phyloP scores from a whole-genome alignment of 1,140 invertebrate genomes.

The Papilio machaon region DNA sequence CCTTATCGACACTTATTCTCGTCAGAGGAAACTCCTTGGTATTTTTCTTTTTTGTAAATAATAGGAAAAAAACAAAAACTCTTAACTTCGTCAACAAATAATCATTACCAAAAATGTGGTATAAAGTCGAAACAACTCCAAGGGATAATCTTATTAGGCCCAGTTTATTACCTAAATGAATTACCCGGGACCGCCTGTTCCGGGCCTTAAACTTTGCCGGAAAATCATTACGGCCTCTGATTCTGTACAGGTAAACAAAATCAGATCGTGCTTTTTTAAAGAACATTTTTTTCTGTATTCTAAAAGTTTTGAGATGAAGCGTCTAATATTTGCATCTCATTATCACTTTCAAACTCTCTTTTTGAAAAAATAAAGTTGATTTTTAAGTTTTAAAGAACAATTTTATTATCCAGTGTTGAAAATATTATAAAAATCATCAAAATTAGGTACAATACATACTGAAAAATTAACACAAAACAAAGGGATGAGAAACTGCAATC shows the following conservation, averaged over 20 bases:
- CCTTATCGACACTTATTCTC: too few species aligned
- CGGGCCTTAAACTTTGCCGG: conserved; percentile 15
- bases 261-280: not conserved
- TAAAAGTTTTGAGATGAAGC: not conserved
- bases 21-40: not conserved
- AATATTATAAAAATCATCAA: too few species aligned
- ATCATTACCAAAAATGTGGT: conserved; percentile 15
- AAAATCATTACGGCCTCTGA: not conserved
- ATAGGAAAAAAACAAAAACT: not conserved
- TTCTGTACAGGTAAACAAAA: conserved; percentile 5
- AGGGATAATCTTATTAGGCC: conserved; percentile 18
- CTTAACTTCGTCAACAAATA: conserved; percentile 2
- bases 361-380: not conserved
- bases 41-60: not conserved
- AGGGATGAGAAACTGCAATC: too few species aligned
- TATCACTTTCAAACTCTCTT: not conserved
- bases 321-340: conserved; percentile 17
- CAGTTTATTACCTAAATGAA: conserved; percentile 16
- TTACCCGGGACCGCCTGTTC: not conserved
- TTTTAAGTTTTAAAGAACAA: not conserved
- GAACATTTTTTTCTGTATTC: not conserved
- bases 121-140: conserved; percentile 14
- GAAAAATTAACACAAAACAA: not conserved
- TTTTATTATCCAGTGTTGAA: not conserved
- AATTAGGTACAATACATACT: not conserved